Base-by-base conservation (phyloP, 2,113 vertebrate genomes). In the Thomomys bottae region DNA sequence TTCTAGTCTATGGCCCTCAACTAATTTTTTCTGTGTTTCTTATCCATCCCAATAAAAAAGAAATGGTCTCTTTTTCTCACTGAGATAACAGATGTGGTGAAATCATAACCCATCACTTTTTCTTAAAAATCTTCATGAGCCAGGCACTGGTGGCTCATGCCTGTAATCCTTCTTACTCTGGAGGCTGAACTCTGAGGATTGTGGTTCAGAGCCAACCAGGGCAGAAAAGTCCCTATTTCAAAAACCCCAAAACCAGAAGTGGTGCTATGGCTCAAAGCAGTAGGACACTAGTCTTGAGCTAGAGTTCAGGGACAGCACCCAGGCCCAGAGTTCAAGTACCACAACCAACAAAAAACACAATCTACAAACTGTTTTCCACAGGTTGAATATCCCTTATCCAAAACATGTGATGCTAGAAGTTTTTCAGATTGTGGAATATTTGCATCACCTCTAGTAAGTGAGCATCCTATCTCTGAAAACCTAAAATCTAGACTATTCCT, bases 1-100 rank as follows among this genome's bases (percentile, higher is more conserved):
- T 87, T 86, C 73, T 84, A 84, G 40, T 75, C 38, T 12, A 88
- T 32, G 63, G 82, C 34, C 73, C 61, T 93, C 61, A 83, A 80
- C 1, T 63, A 66, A 66, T 71, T 81, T 78, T 70, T 72, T 49
- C 84, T 81, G 63, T 42, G 81, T 59, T 59, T 87, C 34, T 89
- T n/a, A 75, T 73, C 59, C 36, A 75, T 73, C 59, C 30, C 40
- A 57, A 14, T 4, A 88, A 49, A 77, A 90, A 76, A 70, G 6
- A 38, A 92, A 61, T n/a, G 6, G 5, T 83, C 49, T 54, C 49
- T 89, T 80, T 83, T 42, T 76, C 30, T 89, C 26, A 87, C 0
- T 84, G 28, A 70, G 34, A 78, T 57, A 93, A 54, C 11, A 84
- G 14, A 86, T 26, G 12, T 40, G 15, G 10, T 79, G 38, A 64